Base-by-base conservation (phyloP, 2,888 invertebrate species). In the Eupithecia pulchellata region DNA sequence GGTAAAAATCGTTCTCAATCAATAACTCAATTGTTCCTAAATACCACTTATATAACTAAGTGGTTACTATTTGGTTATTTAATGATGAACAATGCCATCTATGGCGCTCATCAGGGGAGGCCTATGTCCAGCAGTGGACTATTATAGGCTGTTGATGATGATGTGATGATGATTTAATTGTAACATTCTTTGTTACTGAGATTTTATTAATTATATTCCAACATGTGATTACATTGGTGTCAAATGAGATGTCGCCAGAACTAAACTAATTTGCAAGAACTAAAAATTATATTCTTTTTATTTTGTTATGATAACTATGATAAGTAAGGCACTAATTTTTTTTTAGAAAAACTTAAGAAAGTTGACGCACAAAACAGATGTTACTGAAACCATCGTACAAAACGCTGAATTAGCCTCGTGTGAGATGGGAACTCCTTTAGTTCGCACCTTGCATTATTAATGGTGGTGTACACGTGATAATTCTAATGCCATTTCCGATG, bases 341-440 rank as follows among this genome's bases (percentile, higher is more conserved):
- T 42, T 5, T 42, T 42, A 42, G 4, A 17, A 42, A 42, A 20
- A 20, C 11, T 9, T 47, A 20, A 20, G 47, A 47, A 20, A n/a
- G 20, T 47, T 20, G 25, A n/a, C 39, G 63, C 29, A 61, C 34
- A 57, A 36, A 67, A 64, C 58, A 63, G 66, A 69, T 88, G 90
- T 91, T 89, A 84, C 87, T 88, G 86, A 89, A 89, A 91, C 90
- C 88, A 89, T 89, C 82, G 82, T 79, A 60, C 68, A 73, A 71
- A 77, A 75, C 77, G 77, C 79, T 61, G 34, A 78, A 77, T 78
- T 64, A 62, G 73, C 79, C 74, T 68, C 34, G 91, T 93, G 93
- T 92, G 86, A 91, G 80, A 86, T 74, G 85, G 79, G 91, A 92
- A 93, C 93, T 92, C 65, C 52, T 73, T 30, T 58, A 89, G 93